Base-by-base conservation (phyloP, 2,888 invertebrate species). In the Calameuta filiformis region DNA sequence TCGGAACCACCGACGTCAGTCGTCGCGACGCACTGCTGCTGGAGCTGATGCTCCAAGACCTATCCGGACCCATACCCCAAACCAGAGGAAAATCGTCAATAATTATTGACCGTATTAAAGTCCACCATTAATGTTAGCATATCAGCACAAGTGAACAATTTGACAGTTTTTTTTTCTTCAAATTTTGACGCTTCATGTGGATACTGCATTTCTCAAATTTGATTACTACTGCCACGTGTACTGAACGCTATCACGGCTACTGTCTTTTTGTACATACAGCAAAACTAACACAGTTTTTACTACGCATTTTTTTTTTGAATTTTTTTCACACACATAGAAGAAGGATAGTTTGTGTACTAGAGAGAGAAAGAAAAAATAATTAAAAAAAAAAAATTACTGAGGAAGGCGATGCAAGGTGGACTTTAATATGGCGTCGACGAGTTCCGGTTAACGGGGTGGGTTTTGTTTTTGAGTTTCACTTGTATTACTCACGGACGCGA, bases 1-100 rank as follows among this genome's bases (percentile, higher is more conserved):
- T 95, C 95, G 40, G 95, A 95, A 91, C 95, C 95, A 83, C 92
- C 89, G 81, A 89, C 85, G 84, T 89, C 87, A 79, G 88, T 86
- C 85, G 86, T 82, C 82, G 88, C 84, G 85, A 88, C 85, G 80
- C 89, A 86, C 84, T 89, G 89, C 84, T 89, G 90, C 80, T 86
- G 83, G 84, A 90, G 87, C 82, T 90, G 90, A 81, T 86, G 88
- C 85, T 90, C 89, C 88, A 90, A 88, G 80, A 90, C 90, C 90
- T 90, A 85, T 84, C 83, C 86, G 84, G 81, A 86, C 81, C 85
- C 77, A 69, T 69, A 85, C 78, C 86, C 74, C 81, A 77, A 78
- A 78, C 73, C 87, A 88, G 87, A 88, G 86, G 88, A 89, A 90
- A 89, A 89, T 88, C 85, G 87, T 88, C 86, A 88, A 87, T 88